Evolutionary conservation across 1,140 invertebrate genomes (phyloP), one percentile per base, ranked within the genome.

Genomic region (Periplaneta americana): DNA sequence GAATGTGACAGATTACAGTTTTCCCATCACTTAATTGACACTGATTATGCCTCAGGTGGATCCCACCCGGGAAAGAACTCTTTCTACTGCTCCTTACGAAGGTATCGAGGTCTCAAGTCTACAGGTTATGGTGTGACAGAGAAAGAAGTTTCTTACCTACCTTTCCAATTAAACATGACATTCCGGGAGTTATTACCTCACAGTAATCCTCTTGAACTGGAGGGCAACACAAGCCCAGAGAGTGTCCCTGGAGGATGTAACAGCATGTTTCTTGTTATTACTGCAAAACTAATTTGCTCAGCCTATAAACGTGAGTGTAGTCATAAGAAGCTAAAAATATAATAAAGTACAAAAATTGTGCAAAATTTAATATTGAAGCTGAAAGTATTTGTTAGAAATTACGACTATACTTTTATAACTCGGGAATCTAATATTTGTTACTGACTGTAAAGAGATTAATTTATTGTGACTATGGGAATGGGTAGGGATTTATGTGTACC

Each of bases 131-230:
- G 90, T 34, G 90, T 93, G 6, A 91, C 82, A 18, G 90, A 93
- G 4, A 90, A 91, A 34, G 86, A 90, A 11, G 91, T 93, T 0
- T 85, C 89, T 0, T 97, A 94, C 85, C 88, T 92, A 84, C 94
- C 95, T 0, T 97, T 95, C 85, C 91, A 94, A 39, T 87, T 97
- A 39, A 93, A 91, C 9, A 86, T 96, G 36, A 92, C 90, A 8
- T 93, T 96, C 82, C 82, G 83, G 78, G 84, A 85, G 66, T 78
- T 83, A n/a, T 75, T 79, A 17, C 28, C 74, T 91, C 92, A 83
- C 91, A 94, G 81, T 89, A 92, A 1, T 89, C 86, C 1, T 89
- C 93, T 74, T 82, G 74, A 17, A 80, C 85, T 5, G 83, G 86
- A 32, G 82, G 83, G 3, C 85, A 88, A 76, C 77, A 22, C 28